Base-by-base conservation (phyloP, 2,888 invertebrate species). In the Drosophila tanythrix region DNA sequence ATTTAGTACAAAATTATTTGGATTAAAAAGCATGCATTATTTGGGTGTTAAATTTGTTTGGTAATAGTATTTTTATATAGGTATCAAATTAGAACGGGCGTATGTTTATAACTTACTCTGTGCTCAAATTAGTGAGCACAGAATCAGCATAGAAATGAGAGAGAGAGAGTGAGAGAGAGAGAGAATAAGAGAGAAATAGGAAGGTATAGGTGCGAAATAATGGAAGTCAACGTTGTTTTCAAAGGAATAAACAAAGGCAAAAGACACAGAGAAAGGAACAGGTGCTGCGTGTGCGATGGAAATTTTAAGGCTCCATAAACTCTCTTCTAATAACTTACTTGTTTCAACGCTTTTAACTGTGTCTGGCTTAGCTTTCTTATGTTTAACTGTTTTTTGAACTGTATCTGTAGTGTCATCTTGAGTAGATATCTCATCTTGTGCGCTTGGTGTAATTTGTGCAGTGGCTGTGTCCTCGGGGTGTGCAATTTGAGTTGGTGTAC, bases 381-480 rank as follows among this genome's bases (percentile, higher is more conserved):
- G 84, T 93, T 93, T 90, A 92, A 92, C 77, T 89, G 94, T 71
- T 92, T 93, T 91, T 91, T 92, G 81, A 91, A 90, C 91, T 77
- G 93, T 93, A 82, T 91, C 91, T 81, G 83, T 88, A 82, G 91
- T 91, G 87, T 88, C 86, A 86, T 92, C 92, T 90, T 88, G 89
- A 90, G 82, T 88, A 79, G 91, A 83, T 88, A 83, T 88, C 70
- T 91, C 91, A 83, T 91, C 93, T 83, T 90, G 89, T 84, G 88
- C 88, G 83, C 83, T 83, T 87, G 91, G 90, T 77, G 94, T 90
- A 91, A 94, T 94, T 89, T 94, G 94, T 86, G 91, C 91, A 79
- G 91, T 91, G 87, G 91, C 89, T 85, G 91, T 91, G 89, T 92
- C 91, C 89, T 90, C 91, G 85, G 90, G 88, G 84, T 92, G 92